Evolutionary conservation across 2,888 invertebrate genomes (phyloP).

Genomic region (Aspidiotus rigidus): DNA sequence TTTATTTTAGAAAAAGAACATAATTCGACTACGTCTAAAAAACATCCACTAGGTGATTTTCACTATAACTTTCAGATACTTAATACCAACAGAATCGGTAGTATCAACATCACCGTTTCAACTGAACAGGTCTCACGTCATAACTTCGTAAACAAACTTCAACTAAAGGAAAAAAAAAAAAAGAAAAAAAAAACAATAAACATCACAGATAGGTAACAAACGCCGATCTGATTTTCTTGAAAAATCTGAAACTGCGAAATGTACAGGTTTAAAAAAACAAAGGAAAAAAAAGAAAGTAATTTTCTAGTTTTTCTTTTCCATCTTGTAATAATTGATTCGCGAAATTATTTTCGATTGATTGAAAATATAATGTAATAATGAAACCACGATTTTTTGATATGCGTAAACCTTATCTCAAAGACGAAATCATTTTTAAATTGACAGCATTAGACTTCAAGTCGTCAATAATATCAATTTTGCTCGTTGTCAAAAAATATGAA

Average conservation of each 20-base stretch:
- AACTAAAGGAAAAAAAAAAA: slow-evolving; percentile 26
- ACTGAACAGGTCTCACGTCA: neutral
- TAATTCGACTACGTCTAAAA: slow-evolving; percentile 29
- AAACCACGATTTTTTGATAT: too few species aligned
- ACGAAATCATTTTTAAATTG: too few species aligned
- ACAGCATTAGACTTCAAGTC: too few species aligned
- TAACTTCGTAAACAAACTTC: slow-evolving; percentile 29
- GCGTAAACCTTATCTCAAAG: too few species aligned
- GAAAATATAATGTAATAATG: too few species aligned
- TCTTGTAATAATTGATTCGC: too few species aligned
- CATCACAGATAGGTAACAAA: slow-evolving; percentile 29
- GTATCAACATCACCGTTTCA: too few species aligned
- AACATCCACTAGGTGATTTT: slow-evolving; percentile 27
- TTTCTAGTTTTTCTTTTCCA: neutral
- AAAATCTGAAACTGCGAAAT: neutral
- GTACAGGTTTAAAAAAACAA: slow-evolving; percentile 2
- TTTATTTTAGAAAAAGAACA: slow-evolving; percentile 30
- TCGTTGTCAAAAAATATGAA: too few species aligned
- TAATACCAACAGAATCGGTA: slow-evolving; percentile 9
- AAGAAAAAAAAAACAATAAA: slow-evolving; percentile 24
- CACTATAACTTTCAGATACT: slow-evolving; percentile 25
- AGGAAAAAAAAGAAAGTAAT: neutral
- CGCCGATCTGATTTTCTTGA: slow-evolving; percentile 16
- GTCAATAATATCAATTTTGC: too few species aligned
- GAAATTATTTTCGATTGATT: too few species aligned